Conservation (phyloP, 2,113 vertebrate genomes). For the Orientallactaga bullata region DNA sequence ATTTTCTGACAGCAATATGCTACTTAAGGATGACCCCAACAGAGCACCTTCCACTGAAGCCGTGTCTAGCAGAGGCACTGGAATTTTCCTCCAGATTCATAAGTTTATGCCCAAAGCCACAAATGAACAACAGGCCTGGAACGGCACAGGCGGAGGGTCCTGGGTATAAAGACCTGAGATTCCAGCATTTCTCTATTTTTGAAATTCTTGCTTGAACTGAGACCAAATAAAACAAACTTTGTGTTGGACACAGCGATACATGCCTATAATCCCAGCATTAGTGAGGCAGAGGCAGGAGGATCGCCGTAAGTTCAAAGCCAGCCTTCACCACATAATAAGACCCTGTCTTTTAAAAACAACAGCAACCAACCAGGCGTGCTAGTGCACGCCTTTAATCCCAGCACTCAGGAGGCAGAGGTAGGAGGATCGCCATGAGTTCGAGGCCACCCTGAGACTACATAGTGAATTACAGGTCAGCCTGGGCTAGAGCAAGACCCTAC, state of each 20-base stretch:
- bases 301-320: no score
- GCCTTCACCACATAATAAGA: not conserved
- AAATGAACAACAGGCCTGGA: not conserved
- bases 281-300: not conserved
- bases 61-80: not conserved
- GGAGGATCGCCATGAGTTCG: no score
- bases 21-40: not conserved
- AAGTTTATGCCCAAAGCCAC: not conserved
- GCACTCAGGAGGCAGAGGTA: no score
- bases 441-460: no score
- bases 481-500: no score
- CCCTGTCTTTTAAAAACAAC: not conserved
- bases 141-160: not conserved
- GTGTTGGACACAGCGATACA: no score
- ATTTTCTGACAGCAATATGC: not conserved
- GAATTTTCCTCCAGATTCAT: not conserved
- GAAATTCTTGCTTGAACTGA: not conserved
- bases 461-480: no score
- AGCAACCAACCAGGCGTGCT: no score
- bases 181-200: constrained; percentile 24
- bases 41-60: not conserved
- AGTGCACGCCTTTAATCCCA: no score
- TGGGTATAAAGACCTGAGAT: constrained; percentile 19
- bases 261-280: no score
- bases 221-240: constrained; percentile 46